phyloP scores from a whole-genome alignment of 2,113 vertebrate species.

The Psophia crepitans region DNA sequence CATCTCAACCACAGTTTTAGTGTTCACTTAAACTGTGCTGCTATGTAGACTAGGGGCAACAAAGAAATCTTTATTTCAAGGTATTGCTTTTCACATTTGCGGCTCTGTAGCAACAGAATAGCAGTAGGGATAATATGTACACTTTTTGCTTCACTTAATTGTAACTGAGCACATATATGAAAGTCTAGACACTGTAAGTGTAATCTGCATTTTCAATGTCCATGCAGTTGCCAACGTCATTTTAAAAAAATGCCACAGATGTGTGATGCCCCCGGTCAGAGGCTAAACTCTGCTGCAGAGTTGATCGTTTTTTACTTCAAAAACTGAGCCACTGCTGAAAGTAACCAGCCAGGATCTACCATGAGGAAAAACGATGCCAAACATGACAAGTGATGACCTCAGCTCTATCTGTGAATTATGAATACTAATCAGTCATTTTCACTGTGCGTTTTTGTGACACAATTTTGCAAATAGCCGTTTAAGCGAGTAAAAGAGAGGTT shows the following conservation, averaged over 20 bases:
- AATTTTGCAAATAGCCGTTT: constrained; percentile 46
- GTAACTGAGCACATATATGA: constrained; percentile 81
- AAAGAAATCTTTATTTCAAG: constrained; percentile 75
- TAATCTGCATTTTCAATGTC: constrained; percentile 78
- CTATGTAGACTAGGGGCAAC: constrained; percentile 77
- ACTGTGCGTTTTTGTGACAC: constrained; percentile 74
- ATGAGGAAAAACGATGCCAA: constrained; percentile 68
- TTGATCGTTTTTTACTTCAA: constrained; percentile 60
- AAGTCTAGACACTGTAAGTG: constrained; percentile 84
- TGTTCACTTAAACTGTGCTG: constrained; percentile 79
- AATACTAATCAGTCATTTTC: constrained; percentile 65
- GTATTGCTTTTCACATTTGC: constrained; percentile 80
- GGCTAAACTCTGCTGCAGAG: constrained; percentile 69
- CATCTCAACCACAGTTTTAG: constrained; percentile 80
- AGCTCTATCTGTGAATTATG: constrained; percentile 64
- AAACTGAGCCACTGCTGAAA: constrained; percentile 69
- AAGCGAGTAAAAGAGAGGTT: constrained; percentile 54
- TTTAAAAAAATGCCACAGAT: constrained; percentile 78
- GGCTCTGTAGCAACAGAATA: constrained; percentile 79
- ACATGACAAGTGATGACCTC: constrained; percentile 66
- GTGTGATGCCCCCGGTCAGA: constrained; percentile 74
- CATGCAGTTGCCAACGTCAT: constrained; percentile 76
- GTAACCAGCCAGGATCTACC: constrained; percentile 66
- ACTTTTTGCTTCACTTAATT: constrained; percentile 80
- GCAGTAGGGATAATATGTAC: constrained; percentile 78